These are phyloP conservation scores for Drosophila borealis DNA, from an alignment of 2,888 invertebrate species.

Conservation along the genomic window DNA sequence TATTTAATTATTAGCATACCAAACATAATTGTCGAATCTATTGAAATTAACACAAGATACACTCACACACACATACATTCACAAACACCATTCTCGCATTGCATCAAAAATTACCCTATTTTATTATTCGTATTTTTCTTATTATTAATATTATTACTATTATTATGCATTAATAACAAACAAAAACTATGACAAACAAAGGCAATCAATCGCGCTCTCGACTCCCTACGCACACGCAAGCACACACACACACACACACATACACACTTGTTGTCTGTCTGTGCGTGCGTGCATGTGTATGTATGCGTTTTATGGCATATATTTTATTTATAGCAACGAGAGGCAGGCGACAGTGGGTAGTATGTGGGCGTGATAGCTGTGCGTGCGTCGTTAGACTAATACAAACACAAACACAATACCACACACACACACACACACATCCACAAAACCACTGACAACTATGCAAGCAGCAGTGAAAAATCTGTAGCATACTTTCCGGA, in stretches of 20 bases:
- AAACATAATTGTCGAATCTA: background rate
- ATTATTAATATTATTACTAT: conserved; percentile 57
- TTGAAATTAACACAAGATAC: background rate
- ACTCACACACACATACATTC: background rate
- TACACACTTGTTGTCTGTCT: background rate
- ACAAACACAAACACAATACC: conserved; percentile 5
- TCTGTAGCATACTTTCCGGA: conserved; percentile 65
- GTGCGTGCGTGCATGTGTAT: conserved; percentile 7
- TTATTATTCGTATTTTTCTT: conserved; percentile 50
- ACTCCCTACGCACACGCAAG: background rate
- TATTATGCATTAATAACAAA: conserved; percentile 54
- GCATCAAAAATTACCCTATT: conserved; percentile 49
- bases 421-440: conserved; percentile 10
- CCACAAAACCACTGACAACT: background rate
- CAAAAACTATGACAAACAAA: conserved; percentile 30
- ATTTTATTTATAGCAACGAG: conserved; percentile 75
- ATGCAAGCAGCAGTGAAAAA: conserved; percentile 38
- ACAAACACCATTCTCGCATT: background rate
- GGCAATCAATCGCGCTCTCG: conserved; percentile 72
- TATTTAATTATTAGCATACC: no score
- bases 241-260: conserved; percentile 3
- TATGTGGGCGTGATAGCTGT: conserved; percentile 14
- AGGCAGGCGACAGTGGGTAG: conserved; percentile 47
- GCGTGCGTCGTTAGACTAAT: conserved; percentile 19
- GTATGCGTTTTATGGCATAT: conserved; percentile 31